Conservation (phyloP, 64 coral and sea anemone species). For the Cladopsammia gracilis region DNA sequence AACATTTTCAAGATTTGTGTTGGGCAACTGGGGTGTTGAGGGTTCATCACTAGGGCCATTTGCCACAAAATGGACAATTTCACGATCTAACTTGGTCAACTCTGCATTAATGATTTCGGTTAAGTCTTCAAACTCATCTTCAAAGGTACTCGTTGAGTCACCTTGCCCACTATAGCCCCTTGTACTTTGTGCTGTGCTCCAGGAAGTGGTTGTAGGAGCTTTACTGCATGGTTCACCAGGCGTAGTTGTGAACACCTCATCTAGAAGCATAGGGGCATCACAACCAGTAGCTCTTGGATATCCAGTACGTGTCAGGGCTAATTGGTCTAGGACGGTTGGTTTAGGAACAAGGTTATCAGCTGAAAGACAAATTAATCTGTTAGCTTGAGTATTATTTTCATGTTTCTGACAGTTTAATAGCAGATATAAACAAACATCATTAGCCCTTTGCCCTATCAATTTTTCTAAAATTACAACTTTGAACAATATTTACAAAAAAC, state of each 20-base stretch:
- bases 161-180: not conserved
- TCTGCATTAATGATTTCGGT: slow-evolving; percentile 52
- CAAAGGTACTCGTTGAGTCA: slow-evolving; percentile 9
- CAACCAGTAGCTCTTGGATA: not conserved
- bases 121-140: slow-evolving; percentile 65
- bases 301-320: slow-evolving; percentile 58
- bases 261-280: not conserved
- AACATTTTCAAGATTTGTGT: not conserved
- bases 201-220: not conserved
- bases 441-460: not conserved
- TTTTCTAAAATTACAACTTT: not conserved
- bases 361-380: slow-evolving; percentile 15
- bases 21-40: not conserved
- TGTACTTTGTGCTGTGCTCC: not conserved
- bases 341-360: slow-evolving; percentile 75
- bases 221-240: not conserved
- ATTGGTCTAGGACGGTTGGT: slow-evolving; percentile 45
- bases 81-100: slow-evolving; percentile 46
- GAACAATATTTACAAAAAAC: too few species aligned
- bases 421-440: not conserved
- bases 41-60: not conserved
- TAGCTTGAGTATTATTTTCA: not conserved
- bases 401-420: not conserved
- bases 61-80: slow-evolving; percentile 61
- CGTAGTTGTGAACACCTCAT: slow-evolving; percentile 20